Evolutionary conservation across 1,140 invertebrate genomes (phyloP), one percentile per base, ranked within the genome.

Genomic region (Brachionus angularis): DNA sequence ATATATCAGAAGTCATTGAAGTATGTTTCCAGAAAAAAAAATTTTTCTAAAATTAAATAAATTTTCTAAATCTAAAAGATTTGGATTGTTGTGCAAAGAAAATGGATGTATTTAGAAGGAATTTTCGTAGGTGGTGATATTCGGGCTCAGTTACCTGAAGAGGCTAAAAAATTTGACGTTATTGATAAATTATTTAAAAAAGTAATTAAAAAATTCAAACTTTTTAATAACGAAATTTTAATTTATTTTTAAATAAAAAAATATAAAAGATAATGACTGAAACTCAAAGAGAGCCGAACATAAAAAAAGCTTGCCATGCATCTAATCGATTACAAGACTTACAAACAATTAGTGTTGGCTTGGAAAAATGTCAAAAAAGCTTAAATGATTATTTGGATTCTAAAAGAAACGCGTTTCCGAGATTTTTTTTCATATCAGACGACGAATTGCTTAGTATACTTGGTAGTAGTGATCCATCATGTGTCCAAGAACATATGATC

Each of bases 341-440:
- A 49, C 83, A 88, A 76, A 82, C 82, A 34, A 81, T 94, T n/a
- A 86, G 86, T 55, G 72, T 82, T 27, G 88, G 88, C 1, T 80
- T 95, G 23, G 91, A 94, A 77, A 88, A 85, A 74, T 94, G 91
- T 81, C 90, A 93, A 81, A 93, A 93, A 78, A 91, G 90, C 0
- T 81, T 95, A 44, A 90, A 89, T 75, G 89, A 93, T 75, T 94
- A 93, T 80, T 82, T 94, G 53, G 89, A 91, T 76, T 87, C 87
- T 0, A 94, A 93, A 80, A 82, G 91, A 72, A 86, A 88, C 72
- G 84, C 89, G 58, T 94, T 93, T 78, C 89, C 91, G 31, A 79
- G 92, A 74, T 94, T 95, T 80, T 93, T 89, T 82, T 94, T 95
- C 78, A 89, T 95, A 73, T 93, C 91, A 5, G 91, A 93, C 72